phyloP scores from a whole-genome alignment of 1,140 invertebrate species.

The Trichomalopsis sarcophagae region DNA sequence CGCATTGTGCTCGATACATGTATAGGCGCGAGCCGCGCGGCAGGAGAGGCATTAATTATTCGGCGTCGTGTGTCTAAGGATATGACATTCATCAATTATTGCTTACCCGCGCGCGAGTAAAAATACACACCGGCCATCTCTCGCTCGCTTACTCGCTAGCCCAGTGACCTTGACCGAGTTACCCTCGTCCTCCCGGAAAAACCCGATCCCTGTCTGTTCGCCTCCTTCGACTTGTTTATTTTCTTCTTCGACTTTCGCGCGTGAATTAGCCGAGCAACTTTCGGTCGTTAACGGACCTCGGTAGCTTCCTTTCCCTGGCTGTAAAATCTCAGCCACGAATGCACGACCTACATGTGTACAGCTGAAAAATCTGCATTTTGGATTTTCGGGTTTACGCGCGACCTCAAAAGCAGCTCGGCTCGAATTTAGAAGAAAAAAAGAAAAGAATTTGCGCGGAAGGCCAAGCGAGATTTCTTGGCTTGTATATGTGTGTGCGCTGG shows the following conservation, averaged over 20 bases:
- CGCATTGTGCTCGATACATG: too few species aligned
- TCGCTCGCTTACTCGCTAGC: not conserved
- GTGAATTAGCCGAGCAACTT: not conserved
- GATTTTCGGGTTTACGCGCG: too few species aligned
- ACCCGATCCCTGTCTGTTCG: not conserved
- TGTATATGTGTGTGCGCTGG: not conserved
- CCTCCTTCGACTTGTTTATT: too few species aligned
- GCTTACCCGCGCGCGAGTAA: not conserved
- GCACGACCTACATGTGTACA: too few species aligned
- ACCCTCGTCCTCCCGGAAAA: not conserved
- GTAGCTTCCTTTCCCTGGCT: too few species aligned
- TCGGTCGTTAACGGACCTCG: not conserved
- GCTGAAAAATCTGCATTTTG: too few species aligned
- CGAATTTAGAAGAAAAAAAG: not conserved
- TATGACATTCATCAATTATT: slow-evolving; percentile 33
- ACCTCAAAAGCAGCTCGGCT: not conserved
- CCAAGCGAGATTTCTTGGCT: not conserved
- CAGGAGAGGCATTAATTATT: slow-evolving; percentile 12
- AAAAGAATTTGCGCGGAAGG: not conserved
- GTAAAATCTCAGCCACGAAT: too few species aligned
- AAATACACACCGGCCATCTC: not conserved
- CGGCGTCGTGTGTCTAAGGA: not conserved
- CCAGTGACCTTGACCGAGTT: slow-evolving; percentile 26
- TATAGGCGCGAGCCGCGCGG: not conserved
- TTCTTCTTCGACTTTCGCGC: not conserved